phyloP scores from a whole-genome alignment of 1,140 invertebrate species.

The Anastrepha ludens region DNA sequence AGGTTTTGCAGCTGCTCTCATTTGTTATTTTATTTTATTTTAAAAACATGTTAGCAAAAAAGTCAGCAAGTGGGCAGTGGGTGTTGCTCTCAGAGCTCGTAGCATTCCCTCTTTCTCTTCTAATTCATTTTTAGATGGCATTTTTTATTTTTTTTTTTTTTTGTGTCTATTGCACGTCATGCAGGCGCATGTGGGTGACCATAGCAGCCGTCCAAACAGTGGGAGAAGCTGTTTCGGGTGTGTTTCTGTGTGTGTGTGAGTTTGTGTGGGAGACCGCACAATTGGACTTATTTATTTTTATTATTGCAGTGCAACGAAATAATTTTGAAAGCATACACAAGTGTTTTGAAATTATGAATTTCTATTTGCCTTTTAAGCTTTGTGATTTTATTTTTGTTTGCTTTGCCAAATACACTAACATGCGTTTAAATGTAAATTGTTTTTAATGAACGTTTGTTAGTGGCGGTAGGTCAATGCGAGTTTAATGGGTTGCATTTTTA shows the following conservation, averaged over 20 bases:
- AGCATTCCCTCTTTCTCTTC: not conserved
- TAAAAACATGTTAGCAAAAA: not conserved
- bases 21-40: too few species aligned
- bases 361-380: not conserved
- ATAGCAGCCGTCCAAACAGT: not conserved
- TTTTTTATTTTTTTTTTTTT: not conserved
- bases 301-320: not conserved
- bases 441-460: slow-evolving; percentile 5
- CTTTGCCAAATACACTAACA: too few species aligned
- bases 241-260: not conserved
- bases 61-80: not conserved
- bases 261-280: slow-evolving; percentile 24
- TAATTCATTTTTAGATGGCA: not conserved
- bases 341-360: not conserved
- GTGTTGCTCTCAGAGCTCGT: not conserved
- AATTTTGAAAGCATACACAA: not conserved
- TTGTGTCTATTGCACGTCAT: not conserved
- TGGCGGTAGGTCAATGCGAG: not conserved
- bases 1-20: too few species aligned
- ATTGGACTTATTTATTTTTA: slow-evolving; percentile 23
- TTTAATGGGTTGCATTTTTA: not conserved
- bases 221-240: not conserved
- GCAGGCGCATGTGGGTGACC: slow-evolving; percentile 33
- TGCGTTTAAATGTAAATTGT: not conserved
- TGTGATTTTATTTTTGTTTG: not conserved